Conservation (phyloP, 1,140 invertebrate genomes). For the Leucophenga varia region DNA sequence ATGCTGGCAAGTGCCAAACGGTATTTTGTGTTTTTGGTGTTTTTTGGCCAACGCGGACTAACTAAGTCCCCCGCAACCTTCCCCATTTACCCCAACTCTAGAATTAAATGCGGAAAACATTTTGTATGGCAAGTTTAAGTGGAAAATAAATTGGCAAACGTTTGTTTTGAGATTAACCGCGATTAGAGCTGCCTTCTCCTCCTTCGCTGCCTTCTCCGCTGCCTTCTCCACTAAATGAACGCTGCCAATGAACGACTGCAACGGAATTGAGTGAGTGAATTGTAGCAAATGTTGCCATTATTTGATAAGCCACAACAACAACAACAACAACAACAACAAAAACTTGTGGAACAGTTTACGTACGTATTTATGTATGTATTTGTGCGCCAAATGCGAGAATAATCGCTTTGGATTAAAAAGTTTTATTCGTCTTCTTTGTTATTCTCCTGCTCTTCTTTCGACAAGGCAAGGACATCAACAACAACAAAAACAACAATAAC, state of each 20-base stretch:
- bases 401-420: slow-evolving; percentile 55
- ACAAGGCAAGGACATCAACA: slow-evolving; percentile 6
- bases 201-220: too few species aligned
- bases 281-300: slow-evolving; percentile 52
- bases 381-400: slow-evolving; percentile 55
- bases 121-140: slow-evolving; percentile 30
- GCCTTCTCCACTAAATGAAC: too few species aligned
- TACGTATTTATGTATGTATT: neutral
- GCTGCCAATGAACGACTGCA: too few species aligned
- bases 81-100: too few species aligned
- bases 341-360: too few species aligned
- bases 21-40: too few species aligned
- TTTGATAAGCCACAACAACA: slow-evolving; percentile 55
- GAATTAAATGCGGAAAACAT: too few species aligned
- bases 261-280: slow-evolving; percentile 23
- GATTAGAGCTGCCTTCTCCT: slow-evolving; percentile 44
- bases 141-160: slow-evolving; percentile 56
- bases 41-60: too few species aligned
- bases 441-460: slow-evolving; percentile 5
- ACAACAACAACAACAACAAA: slow-evolving; percentile 5
- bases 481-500: slow-evolving; percentile 5
- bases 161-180: slow-evolving; percentile 57
- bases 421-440: slow-evolving; percentile 6
- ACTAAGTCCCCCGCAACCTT: too few species aligned
- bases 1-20: slow-evolving; percentile 12